These are phyloP conservation scores for Strix aluco DNA, from an alignment of 2,113 vertebrate genomes.

Conservation along the genomic window DNA sequence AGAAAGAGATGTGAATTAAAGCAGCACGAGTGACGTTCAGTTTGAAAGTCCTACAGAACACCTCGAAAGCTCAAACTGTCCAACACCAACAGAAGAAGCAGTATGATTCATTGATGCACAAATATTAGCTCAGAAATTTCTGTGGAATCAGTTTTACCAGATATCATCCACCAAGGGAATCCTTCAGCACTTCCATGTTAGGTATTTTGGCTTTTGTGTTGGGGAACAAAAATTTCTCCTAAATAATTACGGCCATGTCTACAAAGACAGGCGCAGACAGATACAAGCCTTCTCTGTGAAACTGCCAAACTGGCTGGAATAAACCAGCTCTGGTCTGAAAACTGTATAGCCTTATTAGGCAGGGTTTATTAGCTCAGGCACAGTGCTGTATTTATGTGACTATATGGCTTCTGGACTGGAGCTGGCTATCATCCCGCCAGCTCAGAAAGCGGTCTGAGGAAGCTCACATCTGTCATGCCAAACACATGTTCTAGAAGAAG, in stretches of 20 bases:
- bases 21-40: not conserved
- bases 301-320: not conserved
- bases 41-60: not conserved
- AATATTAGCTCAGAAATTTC: not conserved
- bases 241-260: not conserved
- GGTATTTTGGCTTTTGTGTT: not conserved
- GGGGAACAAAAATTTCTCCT: not conserved
- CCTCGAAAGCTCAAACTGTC: not conserved
- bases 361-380: constrained; percentile 28
- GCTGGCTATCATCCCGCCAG: not conserved
- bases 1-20: not conserved
- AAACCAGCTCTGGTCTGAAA: constrained; percentile 7
- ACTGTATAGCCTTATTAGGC: not conserved
- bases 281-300: not conserved
- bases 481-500: constrained; percentile 38
- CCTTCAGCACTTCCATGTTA: not conserved
- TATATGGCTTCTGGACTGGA: constrained; percentile 23
- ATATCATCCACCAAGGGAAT: not conserved
- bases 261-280: not conserved
- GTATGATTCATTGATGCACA: not conserved
- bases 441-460: constrained; percentile 19
- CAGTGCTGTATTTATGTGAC: constrained; percentile 23
- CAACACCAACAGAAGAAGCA: not conserved
- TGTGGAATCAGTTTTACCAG: not conserved
- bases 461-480: constrained; percentile 31